phyloP scores from a whole-genome alignment of 2,113 vertebrate genomes.

The cat (Felis catus) region DNA sequence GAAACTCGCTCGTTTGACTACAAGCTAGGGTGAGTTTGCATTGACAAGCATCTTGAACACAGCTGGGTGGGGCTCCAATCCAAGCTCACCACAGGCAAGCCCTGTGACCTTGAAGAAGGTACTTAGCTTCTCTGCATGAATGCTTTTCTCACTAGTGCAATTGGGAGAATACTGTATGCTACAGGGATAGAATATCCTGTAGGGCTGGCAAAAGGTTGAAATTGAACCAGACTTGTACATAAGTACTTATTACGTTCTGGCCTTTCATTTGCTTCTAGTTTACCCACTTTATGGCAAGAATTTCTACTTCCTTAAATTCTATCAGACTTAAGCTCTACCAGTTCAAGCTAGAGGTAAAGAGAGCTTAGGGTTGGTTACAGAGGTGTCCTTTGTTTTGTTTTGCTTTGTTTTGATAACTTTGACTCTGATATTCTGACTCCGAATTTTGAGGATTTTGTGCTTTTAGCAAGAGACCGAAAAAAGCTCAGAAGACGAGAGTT shows the following conservation, averaged over 20 bases:
- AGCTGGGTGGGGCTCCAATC: neutral
- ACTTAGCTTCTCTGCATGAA: neutral
- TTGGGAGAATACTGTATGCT: neutral
- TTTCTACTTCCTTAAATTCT: slow-evolving; percentile 25
- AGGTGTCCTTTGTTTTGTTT: neutral
- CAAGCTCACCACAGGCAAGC: neutral
- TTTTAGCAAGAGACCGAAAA: neutral
- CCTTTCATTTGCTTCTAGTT: neutral
- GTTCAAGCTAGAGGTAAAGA: neutral
- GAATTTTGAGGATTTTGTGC: slow-evolving; percentile 38
- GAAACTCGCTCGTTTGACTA: slow-evolving; percentile 96
- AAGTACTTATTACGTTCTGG: neutral
- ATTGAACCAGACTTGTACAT: neutral
- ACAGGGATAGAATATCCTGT: rapidly evolving
- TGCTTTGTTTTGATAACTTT: neutral
- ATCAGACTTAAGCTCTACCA: neutral
- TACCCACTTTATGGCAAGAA: neutral
- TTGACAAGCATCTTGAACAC: neutral
- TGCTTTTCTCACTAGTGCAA: neutral
- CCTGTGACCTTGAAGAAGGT: neutral
- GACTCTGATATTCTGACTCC: neutral
- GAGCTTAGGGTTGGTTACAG: neutral
- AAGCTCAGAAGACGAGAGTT: neutral
- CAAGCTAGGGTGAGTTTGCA: slow-evolving; percentile 92
- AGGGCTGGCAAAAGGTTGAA: neutral